These are phyloP conservation scores for Trachythela sp. DNA, from an alignment of 64 coral and sea anemone species.

Conservation along the genomic window DNA sequence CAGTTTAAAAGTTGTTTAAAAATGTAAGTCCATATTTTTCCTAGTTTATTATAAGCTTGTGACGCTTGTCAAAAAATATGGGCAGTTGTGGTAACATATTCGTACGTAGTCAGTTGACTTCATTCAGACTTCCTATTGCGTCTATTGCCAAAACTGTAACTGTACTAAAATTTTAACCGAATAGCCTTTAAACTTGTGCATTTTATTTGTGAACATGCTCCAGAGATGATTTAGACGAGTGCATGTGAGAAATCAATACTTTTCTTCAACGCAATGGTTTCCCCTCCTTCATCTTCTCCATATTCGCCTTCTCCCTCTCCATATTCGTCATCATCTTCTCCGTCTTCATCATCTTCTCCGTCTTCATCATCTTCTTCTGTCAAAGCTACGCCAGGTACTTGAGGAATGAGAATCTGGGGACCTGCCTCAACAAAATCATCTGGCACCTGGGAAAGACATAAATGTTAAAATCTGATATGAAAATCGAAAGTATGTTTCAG, in stretches of 20 bases:
- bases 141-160: not conserved
- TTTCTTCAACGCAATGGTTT: not conserved
- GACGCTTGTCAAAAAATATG: too few species aligned
- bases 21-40: too few species aligned
- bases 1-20: too few species aligned
- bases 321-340: not conserved
- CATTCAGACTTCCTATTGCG: too few species aligned
- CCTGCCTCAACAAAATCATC: not conserved
- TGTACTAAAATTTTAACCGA: not conserved
- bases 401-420: not conserved
- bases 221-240: not conserved
- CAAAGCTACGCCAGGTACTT: not conserved
- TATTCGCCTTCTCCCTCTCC: not conserved
- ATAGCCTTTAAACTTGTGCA: not conserved
- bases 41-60: too few species aligned
- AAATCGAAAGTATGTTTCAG: too few species aligned
- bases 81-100: not conserved
- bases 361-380: not conserved
- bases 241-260: constrained; percentile 18
- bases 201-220: too few species aligned
- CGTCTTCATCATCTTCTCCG: too few species aligned
- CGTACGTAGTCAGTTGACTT: too few species aligned
- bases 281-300: not conserved
- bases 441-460: not conserved
- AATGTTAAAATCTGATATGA: not conserved